These are phyloP conservation scores for Solenodon paradoxus DNA, from an alignment of 2,113 vertebrate species.

Conservation along the genomic window DNA sequence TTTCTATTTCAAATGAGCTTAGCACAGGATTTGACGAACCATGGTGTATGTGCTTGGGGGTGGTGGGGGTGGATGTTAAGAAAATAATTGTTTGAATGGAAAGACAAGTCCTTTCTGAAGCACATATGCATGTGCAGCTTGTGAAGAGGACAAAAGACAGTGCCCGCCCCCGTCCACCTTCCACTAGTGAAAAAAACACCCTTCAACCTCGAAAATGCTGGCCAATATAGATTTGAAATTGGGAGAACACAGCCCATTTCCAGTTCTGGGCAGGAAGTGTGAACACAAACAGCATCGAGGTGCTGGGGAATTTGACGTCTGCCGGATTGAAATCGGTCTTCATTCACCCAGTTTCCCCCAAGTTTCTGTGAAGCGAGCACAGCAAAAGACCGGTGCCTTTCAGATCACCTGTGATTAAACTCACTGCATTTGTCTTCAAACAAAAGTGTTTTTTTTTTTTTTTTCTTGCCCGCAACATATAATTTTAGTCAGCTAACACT, in stretches of 20 bases:
- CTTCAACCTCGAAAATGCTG: background rate
- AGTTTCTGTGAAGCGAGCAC: slow-evolving; percentile 55
- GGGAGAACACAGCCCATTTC: background rate
- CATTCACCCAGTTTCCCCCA: slow-evolving; percentile 64
- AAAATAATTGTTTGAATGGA: background rate
- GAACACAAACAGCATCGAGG: slow-evolving; percentile 68
- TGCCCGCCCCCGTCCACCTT: no score
- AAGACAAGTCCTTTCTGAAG: background rate
- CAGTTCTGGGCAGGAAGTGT: slow-evolving; percentile 32
- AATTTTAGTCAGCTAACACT: slow-evolving; percentile 91
- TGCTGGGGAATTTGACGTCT: slow-evolving; percentile 64
- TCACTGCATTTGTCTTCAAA: slow-evolving; percentile 89
- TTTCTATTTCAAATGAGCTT: background rate
- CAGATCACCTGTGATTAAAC: slow-evolving; percentile 87
- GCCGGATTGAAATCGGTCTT: slow-evolving; percentile 77
- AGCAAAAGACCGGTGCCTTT: slow-evolving; percentile 61
- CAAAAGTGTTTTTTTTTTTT: slow-evolving; percentile 78
- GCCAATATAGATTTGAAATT: background rate
- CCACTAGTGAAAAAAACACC: background rate
- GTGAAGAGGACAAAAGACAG: no score
- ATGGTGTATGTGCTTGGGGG: no score
- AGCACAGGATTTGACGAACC: background rate
- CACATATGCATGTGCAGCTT: no score
- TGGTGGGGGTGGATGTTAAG: background rate
- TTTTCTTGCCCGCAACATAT: slow-evolving; percentile 86